A percentile compares a stretch with the other conserved stretches of the same genome.
Evolutionary conservation across 2,888 invertebrate species (phyloP).

Genomic region (Ecdyonurus torrentis): DNA sequence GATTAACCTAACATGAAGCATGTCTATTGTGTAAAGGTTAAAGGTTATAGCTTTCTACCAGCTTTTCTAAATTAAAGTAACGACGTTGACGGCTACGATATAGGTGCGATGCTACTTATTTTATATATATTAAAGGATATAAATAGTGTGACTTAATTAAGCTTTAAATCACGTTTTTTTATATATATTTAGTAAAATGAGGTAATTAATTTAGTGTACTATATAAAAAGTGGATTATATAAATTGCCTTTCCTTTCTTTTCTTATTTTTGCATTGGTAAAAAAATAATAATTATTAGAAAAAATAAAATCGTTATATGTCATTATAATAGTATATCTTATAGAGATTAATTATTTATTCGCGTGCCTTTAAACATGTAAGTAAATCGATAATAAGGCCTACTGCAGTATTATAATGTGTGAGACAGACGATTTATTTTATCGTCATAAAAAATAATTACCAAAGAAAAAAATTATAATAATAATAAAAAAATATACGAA

Average conservation of each 20-base stretch:
- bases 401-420: background rate
- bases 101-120: background rate
- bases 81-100: no score
- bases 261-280: background rate
- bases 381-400: background rate
- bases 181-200: background rate
- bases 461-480: no score
- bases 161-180: background rate
- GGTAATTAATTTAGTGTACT: background rate
- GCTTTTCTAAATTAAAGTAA: no score
- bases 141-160: background rate
- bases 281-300: background rate
- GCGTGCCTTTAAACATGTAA: background rate
- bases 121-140: background rate
- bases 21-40: background rate
- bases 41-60: no score
- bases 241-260: background rate
- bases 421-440: no score
- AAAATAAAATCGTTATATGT: background rate
- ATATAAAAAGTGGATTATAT: no score
- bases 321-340: background rate
- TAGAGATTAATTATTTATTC: background rate
- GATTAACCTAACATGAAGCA: background rate
- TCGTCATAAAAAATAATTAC: no score
- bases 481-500: no score